These are phyloP conservation scores for Pagrus major DNA, from an alignment of 2,113 vertebrate genomes.

Conservation along the genomic window DNA sequence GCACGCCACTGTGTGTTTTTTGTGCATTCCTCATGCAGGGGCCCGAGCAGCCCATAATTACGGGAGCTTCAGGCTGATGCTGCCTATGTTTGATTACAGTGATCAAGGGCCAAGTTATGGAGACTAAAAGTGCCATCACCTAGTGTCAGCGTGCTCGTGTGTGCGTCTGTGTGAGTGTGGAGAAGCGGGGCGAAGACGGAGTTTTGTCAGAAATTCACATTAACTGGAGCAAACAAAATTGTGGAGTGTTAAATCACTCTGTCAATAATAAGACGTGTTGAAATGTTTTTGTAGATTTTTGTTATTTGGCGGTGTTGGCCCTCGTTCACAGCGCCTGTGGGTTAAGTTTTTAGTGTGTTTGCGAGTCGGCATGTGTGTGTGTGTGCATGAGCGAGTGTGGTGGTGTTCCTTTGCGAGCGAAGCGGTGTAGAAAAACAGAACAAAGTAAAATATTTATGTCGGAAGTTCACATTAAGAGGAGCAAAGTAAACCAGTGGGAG, in stretches of 20 bases:
- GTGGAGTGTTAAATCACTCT: slow-evolving; percentile 20
- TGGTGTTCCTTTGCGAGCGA: slow-evolving; percentile 20
- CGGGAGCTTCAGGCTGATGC: slow-evolving; percentile 72
- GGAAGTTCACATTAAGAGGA: slow-evolving; percentile 56
- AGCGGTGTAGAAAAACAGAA: slow-evolving; percentile 24
- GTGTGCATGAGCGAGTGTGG: not conserved
- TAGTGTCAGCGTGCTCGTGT: slow-evolving; percentile 22
- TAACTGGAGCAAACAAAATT: slow-evolving; percentile 25
- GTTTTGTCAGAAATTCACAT: slow-evolving; percentile 41
- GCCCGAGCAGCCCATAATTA: slow-evolving; percentile 74
- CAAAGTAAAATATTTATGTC: slow-evolving; percentile 66
- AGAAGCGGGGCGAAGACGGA: not conserved
- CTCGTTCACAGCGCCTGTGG: slow-evolving; percentile 1
- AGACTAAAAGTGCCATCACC: slow-evolving; percentile 72
- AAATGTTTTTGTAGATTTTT: slow-evolving; percentile 23
- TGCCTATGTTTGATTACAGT: slow-evolving; percentile 79
- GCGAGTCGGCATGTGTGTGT: slow-evolving; percentile 13
- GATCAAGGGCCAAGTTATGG: slow-evolving; percentile 78
- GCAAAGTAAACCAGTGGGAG: slow-evolving; percentile 53
- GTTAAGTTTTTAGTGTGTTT: not conserved
- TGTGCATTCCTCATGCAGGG: slow-evolving; percentile 22
- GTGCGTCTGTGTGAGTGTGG: slow-evolving; percentile 3
- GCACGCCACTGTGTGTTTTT: slow-evolving; percentile 29
- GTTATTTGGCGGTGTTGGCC: not conserved
- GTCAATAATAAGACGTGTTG: slow-evolving; percentile 2